Conservation (phyloP, 2,113 vertebrate genomes). For the Nicator chloris region DNA sequence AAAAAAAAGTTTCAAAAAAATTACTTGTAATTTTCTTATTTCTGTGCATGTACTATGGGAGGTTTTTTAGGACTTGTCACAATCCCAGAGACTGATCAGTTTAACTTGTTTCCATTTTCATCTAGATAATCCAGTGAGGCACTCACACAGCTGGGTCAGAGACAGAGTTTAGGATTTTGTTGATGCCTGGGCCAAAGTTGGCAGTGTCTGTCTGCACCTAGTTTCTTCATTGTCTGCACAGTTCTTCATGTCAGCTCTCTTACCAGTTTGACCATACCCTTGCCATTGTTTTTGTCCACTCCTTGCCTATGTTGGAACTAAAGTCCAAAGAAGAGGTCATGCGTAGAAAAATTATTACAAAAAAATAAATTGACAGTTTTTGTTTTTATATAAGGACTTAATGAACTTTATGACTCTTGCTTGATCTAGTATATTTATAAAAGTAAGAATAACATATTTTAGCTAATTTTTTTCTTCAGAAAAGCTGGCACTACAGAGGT, state of each 20-base stretch:
- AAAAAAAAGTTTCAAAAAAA: too few species aligned
- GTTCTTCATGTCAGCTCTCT: not conserved
- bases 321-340: not conserved
- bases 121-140: not conserved
- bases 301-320: not conserved
- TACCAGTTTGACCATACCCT: not conserved
- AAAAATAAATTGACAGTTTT: not conserved
- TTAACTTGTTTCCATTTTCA: not conserved
- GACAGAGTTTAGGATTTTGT: not conserved
- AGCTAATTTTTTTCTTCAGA: not conserved
- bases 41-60: rapidly evolving
- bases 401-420: not conserved
- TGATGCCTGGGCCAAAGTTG: not conserved
- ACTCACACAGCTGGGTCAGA: not conserved
- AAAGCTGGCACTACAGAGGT: not conserved
- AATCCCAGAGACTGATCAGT: rapidly evolving
- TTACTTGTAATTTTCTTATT: not conserved
- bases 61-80: not conserved
- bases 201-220: not conserved
- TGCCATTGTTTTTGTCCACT: not conserved
- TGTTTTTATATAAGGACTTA: not conserved
- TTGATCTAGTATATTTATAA: not conserved
- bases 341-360: not conserved
- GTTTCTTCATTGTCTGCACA: not conserved
- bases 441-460: not conserved